Conservation (phyloP, 2,797 vertebrate species). For the Coccyzus lansbergi region DNA sequence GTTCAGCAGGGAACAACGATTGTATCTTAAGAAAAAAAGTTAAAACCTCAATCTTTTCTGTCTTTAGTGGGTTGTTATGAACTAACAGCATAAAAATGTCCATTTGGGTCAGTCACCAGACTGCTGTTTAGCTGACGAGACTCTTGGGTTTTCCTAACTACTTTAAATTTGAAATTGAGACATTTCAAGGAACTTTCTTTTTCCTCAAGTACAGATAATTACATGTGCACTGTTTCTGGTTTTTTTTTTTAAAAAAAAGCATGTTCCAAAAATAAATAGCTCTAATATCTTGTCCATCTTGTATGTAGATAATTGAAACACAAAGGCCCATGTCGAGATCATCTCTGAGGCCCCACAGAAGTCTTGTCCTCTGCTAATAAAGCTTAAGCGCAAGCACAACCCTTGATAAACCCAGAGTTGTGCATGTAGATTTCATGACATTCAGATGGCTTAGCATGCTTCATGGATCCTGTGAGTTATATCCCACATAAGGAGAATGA, state of each 20-base stretch:
- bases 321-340: not conserved
- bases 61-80: not conserved
- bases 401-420: not conserved
- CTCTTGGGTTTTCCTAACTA: not conserved
- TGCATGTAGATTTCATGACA: not conserved
- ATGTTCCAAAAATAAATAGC: constrained; percentile 31
- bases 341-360: not conserved
- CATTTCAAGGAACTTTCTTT: not conserved
- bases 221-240: constrained; percentile 14
- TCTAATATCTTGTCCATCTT: constrained; percentile 36
- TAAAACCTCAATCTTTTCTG: not conserved
- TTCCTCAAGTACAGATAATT: not conserved
- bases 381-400: not conserved
- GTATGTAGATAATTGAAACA: not conserved
- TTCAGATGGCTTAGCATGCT: not conserved
- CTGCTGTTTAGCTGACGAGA: not conserved
- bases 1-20: not conserved
- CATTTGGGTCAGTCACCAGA: not conserved
- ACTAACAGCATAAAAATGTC: not conserved
- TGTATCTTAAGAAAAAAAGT: not conserved
- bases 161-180: constrained; percentile 31
- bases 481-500: not conserved
- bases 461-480: not conserved
- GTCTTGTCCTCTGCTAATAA: not conserved
- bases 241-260: not conserved